phyloP scores from a whole-genome alignment of 1,140 invertebrate species.

The Psix sp. region DNA sequence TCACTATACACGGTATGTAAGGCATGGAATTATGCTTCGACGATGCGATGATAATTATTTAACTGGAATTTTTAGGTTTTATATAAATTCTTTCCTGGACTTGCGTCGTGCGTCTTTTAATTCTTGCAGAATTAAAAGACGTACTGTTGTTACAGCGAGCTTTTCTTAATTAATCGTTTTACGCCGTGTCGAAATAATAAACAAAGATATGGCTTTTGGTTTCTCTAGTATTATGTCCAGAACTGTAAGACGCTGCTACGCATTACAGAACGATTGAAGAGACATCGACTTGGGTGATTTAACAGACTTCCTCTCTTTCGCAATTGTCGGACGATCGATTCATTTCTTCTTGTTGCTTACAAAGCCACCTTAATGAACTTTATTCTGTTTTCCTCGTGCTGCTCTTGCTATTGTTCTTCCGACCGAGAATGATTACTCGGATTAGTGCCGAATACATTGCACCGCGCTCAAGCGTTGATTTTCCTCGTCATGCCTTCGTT shows the following conservation, averaged over 20 bases:
- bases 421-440: conserved; percentile 61
- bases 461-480: conserved; percentile 7
- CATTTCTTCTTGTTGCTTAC: conserved; percentile 47
- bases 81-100: not conserved
- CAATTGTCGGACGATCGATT: conserved; percentile 18
- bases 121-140: too few relatives aligned
- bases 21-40: conserved; percentile 25
- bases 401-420: conserved; percentile 56
- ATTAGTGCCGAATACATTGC: conserved; percentile 52
- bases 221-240: conserved; percentile 27
- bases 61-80: conserved; percentile 58
- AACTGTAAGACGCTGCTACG: conserved; percentile 8
- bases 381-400: conserved; percentile 37
- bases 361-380: conserved; percentile 66
- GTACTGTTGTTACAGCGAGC: conserved; percentile 33
- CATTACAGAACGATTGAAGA: conserved; percentile 29
- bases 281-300: conserved; percentile 28
- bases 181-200: conserved; percentile 65
- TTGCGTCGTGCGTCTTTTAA: conserved; percentile 50
- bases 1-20: conserved; percentile 33
- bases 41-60: conserved; percentile 61
- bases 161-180: conserved; percentile 68
- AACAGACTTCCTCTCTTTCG: conserved; percentile 11
- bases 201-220: conserved; percentile 64
- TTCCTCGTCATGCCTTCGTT: not conserved